Conservation (phyloP, 2,113 vertebrate species). For the Lepus americanus region DNA sequence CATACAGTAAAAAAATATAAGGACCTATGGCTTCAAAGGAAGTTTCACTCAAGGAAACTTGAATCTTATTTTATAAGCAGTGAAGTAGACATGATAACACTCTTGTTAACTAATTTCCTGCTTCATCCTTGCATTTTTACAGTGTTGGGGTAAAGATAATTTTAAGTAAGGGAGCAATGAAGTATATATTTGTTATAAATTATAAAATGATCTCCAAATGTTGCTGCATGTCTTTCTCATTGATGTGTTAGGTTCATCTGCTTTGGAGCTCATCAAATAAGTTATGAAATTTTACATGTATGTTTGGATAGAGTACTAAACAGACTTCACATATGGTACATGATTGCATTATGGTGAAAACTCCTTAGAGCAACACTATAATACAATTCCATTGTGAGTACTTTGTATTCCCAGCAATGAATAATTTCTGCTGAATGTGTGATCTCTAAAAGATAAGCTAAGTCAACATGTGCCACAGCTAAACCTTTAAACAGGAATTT, state of each 20-base stretch:
- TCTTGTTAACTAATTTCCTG: no score
- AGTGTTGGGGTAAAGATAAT: not conserved
- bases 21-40: not conserved
- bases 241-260: not conserved
- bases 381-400: constrained; percentile 1
- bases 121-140: not conserved
- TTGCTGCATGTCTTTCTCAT: not conserved
- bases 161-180: not conserved
- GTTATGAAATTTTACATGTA: not conserved
- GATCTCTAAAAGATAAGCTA: not conserved
- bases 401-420: not conserved
- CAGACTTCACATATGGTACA: not conserved
- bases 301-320: not conserved
- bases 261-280: not conserved
- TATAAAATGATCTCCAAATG: not conserved
- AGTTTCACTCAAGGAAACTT: not conserved
- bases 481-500: not conserved
- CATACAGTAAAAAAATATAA: not conserved
- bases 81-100: not conserved
- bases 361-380: no score
- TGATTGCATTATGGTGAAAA: not conserved
- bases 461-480: not conserved
- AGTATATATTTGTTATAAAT: not conserved
- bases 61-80: constrained; percentile 16
- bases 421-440: constrained; percentile 13